Conservation (phyloP, 2,888 invertebrate species). For the Sphaerophoria taeniata region DNA sequence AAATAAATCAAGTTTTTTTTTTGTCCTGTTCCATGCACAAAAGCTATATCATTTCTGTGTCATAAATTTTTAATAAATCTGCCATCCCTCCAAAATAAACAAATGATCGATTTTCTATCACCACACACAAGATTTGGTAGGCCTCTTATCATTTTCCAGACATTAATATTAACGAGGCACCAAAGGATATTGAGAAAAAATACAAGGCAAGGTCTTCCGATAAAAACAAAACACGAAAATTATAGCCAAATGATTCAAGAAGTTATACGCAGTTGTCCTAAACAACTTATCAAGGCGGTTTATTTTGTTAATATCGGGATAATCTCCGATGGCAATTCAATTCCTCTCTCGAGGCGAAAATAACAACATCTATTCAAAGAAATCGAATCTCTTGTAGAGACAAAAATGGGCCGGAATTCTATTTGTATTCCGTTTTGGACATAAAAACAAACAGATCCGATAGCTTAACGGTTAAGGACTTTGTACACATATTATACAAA, state of each 20-base stretch:
- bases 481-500: background rate
- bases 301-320: background rate
- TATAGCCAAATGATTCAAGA: conserved; percentile 20
- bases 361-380: background rate
- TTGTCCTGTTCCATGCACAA: conserved; percentile 6
- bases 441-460: conserved; percentile 19
- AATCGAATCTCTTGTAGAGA: background rate
- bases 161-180: conserved; percentile 8
- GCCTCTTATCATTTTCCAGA: background rate
- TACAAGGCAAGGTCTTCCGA: no score
- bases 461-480: background rate
- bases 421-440: conserved; percentile 5
- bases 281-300: conserved; percentile 3
- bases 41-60: conserved; percentile 30
- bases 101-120: no score
- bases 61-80: conserved; percentile 27
- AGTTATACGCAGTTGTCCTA: conserved; percentile 17
- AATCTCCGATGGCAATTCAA: background rate
- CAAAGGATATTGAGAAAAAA: no score
- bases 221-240: conserved; percentile 11
- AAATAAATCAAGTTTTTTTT: conserved; percentile 53
- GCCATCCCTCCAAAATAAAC: no score
- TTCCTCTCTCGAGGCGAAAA: background rate
- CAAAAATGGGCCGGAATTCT: background rate
- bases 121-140: no score